Base-by-base conservation (phyloP, 2,113 vertebrate genomes). In the Pandion haliaetus region DNA sequence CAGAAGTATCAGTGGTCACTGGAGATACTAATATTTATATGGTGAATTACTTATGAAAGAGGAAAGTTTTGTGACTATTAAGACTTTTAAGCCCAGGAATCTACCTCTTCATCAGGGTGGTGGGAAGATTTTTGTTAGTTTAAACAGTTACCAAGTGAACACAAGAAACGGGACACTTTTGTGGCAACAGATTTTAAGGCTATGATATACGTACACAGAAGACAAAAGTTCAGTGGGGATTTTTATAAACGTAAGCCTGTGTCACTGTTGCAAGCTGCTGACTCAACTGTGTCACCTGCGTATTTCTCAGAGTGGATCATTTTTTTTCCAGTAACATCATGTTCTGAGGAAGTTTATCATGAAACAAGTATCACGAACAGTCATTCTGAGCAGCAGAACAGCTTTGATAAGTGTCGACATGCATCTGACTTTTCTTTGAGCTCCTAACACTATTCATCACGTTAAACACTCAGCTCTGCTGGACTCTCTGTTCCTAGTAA, bases 201-300 rank as follows among this genome's bases (percentile, higher is more conserved):
- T 65, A 2, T 26, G 45, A 62, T n/a, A 70, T 10, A 80, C 0
- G 8, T 81, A 93, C 1, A 14, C 81, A 85, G 84, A 40, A 87
- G 93, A 94, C 95, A 95, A 96, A 95, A 95, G 89, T 94, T 91
- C 95, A 93, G 89, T 73, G 97, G 97, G 97, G 96, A 97, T 97
- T 97, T 97, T 96, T 72, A 87, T 14, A 82, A 95, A 90, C 91
- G 86, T 94, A 95, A 95, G 96, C 94, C 93, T 91, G 94, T 96
- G 96, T 96, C 96, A 95, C 94, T 88, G 93, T 59, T 95, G 89
- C 95, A 95, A 95, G 96, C 89, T 95, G 96, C 96, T 97, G 96
- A 97, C 96, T 97, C 96, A 97, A 96, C 89, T 96, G 93, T 97
- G 94, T 94, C 95, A 97, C 97, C 97, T 97, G 95, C 91, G 29